Base-by-base conservation (phyloP, 2,113 vertebrate species). In the Sprattus sprattus region DNA sequence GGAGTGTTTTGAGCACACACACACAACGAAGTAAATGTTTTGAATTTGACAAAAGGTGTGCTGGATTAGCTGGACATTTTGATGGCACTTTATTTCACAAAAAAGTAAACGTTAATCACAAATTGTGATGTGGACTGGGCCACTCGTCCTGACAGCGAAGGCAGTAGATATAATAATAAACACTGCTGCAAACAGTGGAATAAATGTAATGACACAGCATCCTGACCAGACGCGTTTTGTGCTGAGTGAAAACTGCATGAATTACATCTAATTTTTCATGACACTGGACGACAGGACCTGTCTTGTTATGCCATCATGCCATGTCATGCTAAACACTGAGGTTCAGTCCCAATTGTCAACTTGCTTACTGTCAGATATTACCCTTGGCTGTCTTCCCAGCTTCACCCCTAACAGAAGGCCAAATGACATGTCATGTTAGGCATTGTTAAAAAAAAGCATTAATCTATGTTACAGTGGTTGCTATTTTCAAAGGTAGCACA, bases 221-320 rank as follows among this genome's bases (percentile, higher is more conserved):
- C 22, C 60, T 67, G 60, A 67, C 60, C n/a, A 28, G 60, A 67
- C 60, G 25, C 60, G 25, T 67, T 67, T 67, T 67, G 22, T 9
- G n/a, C n/a, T n/a, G 60, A 67, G 60, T 67, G 60, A 67, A 67
- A 25, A 67, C n/a, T 67, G 60, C n/a, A 67, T 67, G 60, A 67
- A 28, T 67, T 25, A 25, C 7, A 67, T 67, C 60, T 25, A 3
- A 67, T 25, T 67, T 67, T 6, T 25, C 60, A 67, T 67, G 60
- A 67, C 22, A 67, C 0, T 25, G 6, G 60, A 67, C 7, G 60
- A 67, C 60, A 67, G 60, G 60, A 67, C 22, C 25, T 25, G 60
- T 67, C 60, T 67, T 67, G 60, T 67, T 67, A 25, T 67, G 25
- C 22, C 60, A 67, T 67, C 60, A 67, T 7, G 6, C 60, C 10